These are phyloP conservation scores for Drosophila quinaria DNA, from an alignment of 2,888 invertebrate species.

Conservation along the genomic window DNA sequence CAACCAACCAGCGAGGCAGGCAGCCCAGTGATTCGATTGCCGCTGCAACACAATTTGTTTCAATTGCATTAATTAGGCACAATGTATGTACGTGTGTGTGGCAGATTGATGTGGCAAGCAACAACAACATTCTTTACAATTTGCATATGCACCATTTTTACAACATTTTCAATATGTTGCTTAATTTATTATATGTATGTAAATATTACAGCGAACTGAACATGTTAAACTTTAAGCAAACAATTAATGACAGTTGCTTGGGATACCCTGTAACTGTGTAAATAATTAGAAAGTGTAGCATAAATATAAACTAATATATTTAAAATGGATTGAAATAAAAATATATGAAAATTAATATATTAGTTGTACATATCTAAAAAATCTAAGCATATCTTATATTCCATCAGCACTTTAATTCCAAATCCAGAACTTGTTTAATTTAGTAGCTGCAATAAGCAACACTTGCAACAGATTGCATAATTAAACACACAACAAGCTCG, in stretches of 20 bases:
- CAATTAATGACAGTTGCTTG: neutral
- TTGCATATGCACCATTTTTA: slow-evolving; percentile 11
- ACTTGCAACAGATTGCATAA: slow-evolving; percentile 59
- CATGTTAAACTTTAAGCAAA: neutral
- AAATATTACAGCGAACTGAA: neutral
- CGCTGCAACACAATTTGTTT: slow-evolving; percentile 62
- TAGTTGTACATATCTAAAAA: too few species aligned
- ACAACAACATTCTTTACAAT: neutral
- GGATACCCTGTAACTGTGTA: neutral
- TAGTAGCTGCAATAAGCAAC: slow-evolving; percentile 34
- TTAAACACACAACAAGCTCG: slow-evolving; percentile 36
- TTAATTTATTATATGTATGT: slow-evolving; percentile 6
- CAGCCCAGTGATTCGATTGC: slow-evolving; percentile 40
- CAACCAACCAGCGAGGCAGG: slow-evolving; percentile 3
- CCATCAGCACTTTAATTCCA: neutral
- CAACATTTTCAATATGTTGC: neutral
- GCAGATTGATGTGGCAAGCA: slow-evolving; percentile 1
- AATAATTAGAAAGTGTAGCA: neutral
- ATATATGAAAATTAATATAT: too few species aligned
- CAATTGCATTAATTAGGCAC: slow-evolving; percentile 77
- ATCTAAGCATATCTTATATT: slow-evolving; percentile 7
- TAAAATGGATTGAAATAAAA: too few species aligned
- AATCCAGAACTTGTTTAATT: slow-evolving; percentile 16
- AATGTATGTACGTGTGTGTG: slow-evolving; percentile 21
- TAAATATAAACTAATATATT: too few species aligned